Evolutionary conservation across 2,888 invertebrate genomes (phyloP), one percentile per base, ranked within the genome.

Genomic region (Pseudococcus longispinus): DNA sequence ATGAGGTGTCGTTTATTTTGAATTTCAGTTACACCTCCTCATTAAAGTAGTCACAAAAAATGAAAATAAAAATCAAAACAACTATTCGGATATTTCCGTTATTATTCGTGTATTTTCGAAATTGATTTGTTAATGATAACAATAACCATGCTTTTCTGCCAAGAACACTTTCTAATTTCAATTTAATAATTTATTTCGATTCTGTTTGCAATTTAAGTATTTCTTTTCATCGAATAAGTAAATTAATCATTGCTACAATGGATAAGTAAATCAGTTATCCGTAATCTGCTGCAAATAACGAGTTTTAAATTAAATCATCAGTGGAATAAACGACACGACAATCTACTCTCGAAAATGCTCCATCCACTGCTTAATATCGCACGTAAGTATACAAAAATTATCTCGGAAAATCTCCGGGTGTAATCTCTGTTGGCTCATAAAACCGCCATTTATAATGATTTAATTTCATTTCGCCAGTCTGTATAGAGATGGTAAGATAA

Each of bases 391-490:
- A 13, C 13, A 60, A 60, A 60, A 60, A 60, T 60, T 23, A 60
- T 23, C 23, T 6, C 6, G 11, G 55, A 60, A 60, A 60, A 60
- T 60, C 60, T 60, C 23, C 23, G 11, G 13, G 6, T 15, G 23
- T 60, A 60, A 60, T 60, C 60, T 60, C 60, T 23, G 20, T 60
- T 23, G 23, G 23, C 60, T 60, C 60, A 60, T 60, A 60, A 60
- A 60, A 60, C 60, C 23, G 29, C 26, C 6, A 70, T 70, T 70
- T 70, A 70, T 18, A 70, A 70, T 70, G 70, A 70, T 70, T 65
- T 32, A 70, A 70, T 70, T 29, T 70, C 29, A 23, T 11, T 26
- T 65, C 18, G 26, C 65, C 23, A 29, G 18, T 4, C 70, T 13
- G 8, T 26, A 15, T 15, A 6, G 29, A 29, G 70, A 70, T 70